Base-by-base conservation (phyloP, 2,888 invertebrate species). In the Mystacides longicornis region DNA sequence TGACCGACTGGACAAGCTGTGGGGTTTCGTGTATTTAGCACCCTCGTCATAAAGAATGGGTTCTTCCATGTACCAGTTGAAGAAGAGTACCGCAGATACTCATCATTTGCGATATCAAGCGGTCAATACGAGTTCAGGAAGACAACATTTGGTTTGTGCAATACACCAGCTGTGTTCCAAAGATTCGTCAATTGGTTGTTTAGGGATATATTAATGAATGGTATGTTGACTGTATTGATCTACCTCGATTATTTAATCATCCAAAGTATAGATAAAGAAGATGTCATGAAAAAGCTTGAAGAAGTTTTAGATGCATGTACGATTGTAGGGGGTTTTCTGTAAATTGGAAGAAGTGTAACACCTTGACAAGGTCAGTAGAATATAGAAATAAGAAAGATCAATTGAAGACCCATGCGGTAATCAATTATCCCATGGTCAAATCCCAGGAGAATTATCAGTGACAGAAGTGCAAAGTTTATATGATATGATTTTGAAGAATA, bases 61-160 rank as follows among this genome's bases (percentile, higher is more conserved):
- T 68, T 66, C 56, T 67, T 67, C 31, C 67, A 68, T 57, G 66
- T 67, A 11, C 52, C 52, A 2, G 54, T 68, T 3, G 65, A 64
- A 16, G 54, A 62, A 55, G 52, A 19, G 9, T 45, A 19, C 14
- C 45, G n/a, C 11, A 23, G 7, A 18, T 69, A 68, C 52, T 69
- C 69, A 1, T 58, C 71, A 0, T 71, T 71, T 61, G 67, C 70
- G 2, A 67, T 66, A 9, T 67, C 62, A 5, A 62, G 63, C 59
- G 67, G 68, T 16, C 71, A 68, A 46, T 71, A 62, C 61, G 69
- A 72, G 60, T 69, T 71, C 58, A 49, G 65, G 19, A 65, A 61
- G 59, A 64, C 65, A 46, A 71, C 70, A 0, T 73, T 72, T 64
- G 71, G 71, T 3, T 52, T 71, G 3, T 67, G 65, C 27, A 69